These are phyloP conservation scores for Enteromius radiatus DNA, from an alignment of 2,797 vertebrate genomes.

Conservation along the genomic window DNA sequence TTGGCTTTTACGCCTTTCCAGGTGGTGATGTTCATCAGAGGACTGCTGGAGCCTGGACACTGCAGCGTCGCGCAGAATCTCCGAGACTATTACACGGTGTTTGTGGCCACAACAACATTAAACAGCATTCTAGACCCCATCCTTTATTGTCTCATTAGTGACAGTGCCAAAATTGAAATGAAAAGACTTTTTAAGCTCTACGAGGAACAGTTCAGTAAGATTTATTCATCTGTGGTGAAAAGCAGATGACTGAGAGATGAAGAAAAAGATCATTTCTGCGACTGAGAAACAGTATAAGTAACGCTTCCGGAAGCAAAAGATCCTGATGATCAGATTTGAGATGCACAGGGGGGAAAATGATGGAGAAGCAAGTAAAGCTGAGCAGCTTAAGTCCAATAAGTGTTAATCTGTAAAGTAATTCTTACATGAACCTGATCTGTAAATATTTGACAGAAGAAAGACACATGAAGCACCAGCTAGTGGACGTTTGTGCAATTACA, in stretches of 20 bases:
- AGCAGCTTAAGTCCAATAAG: background rate
- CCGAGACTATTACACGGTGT: slow-evolving; percentile 62
- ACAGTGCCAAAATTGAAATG: slow-evolving; percentile 62
- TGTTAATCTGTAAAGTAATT: background rate
- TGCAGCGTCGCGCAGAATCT: slow-evolving; percentile 50
- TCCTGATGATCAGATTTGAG: background rate
- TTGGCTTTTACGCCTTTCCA: slow-evolving; percentile 68
- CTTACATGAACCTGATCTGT: background rate
- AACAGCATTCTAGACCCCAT: slow-evolving; percentile 70
- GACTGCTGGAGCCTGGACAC: slow-evolving; percentile 50
- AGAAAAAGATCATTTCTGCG: background rate
- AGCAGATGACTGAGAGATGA: background rate
- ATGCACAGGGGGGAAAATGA: background rate
- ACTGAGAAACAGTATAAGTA: background rate
- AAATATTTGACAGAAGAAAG: background rate
- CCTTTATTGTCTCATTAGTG: slow-evolving; percentile 68
- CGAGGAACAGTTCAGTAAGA: background rate
- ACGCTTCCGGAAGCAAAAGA: background rate
- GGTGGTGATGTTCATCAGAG: slow-evolving; percentile 66
- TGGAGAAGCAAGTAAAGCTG: background rate
- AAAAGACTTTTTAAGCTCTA: slow-evolving; percentile 17
- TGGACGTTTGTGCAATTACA: background rate
- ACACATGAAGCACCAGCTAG: too few relatives aligned
- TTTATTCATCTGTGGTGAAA: slow-evolving; percentile 10
- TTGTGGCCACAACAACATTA: slow-evolving; percentile 65